Percentiles rank a stretch among this genome's conserved stretches.
phyloP scores from a whole-genome alignment of 2,888 invertebrate species.

The Ferdinandea cuprea region DNA sequence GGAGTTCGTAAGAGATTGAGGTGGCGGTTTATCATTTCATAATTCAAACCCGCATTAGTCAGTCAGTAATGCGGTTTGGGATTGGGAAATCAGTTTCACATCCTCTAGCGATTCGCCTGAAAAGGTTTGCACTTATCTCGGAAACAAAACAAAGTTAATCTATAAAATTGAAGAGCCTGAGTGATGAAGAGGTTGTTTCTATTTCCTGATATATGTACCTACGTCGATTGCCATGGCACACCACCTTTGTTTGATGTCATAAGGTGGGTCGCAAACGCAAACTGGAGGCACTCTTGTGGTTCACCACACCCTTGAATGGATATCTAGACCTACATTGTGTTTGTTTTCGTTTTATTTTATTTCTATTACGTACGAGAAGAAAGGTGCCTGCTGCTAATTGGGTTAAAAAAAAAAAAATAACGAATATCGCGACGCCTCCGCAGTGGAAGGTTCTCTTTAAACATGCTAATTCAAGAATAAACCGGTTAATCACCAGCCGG shows the following conservation, averaged over 20 bases:
- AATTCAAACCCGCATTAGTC: slow-evolving; percentile 34
- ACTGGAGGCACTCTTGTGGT: not conserved
- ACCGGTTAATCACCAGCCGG: not conserved
- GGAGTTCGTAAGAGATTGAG: not conserved
- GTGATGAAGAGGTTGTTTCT: not conserved
- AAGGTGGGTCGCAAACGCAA: not conserved
- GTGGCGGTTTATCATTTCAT: slow-evolving; percentile 31
- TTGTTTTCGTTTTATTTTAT: not conserved
- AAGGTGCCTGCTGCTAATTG: slow-evolving; percentile 4
- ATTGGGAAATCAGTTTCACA: slow-evolving; percentile 21
- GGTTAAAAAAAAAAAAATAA: not conserved
- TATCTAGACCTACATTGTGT: slow-evolving; percentile 1
- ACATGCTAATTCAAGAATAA: not conserved
- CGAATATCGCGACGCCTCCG: not conserved
- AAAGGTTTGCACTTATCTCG: slow-evolving; percentile 14
- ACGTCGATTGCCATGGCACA: not conserved
- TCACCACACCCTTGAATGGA: slow-evolving; percentile 10
- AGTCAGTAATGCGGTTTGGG: slow-evolving; percentile 9
- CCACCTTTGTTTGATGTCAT: too few relatives aligned
- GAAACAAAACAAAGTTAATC: slow-evolving; percentile 7
- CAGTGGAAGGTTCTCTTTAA: not conserved
- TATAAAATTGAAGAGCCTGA: not conserved
- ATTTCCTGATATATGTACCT: slow-evolving; percentile 36
- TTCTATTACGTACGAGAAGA: not conserved
- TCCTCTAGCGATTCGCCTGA: slow-evolving; percentile 17